Conservation (phyloP, 2,113 vertebrate species). For the Heloderma charlesbogerti region DNA sequence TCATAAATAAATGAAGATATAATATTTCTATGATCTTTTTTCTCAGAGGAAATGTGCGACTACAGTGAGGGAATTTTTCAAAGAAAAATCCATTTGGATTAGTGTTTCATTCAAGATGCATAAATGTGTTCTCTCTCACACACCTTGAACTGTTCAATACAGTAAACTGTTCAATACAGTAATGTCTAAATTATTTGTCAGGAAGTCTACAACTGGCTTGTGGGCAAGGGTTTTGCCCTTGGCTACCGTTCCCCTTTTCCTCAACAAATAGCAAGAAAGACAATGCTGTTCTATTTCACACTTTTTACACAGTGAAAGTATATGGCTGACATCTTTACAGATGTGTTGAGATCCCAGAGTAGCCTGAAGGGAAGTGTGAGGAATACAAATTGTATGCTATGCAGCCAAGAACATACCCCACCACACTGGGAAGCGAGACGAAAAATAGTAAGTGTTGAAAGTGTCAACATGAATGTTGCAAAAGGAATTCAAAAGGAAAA, state of each 20-base stretch:
- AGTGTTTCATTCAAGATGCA: background rate
- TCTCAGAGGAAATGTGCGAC: background rate
- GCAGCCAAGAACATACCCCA: background rate
- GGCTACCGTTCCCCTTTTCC: slow-evolving; percentile 56
- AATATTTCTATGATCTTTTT: background rate
- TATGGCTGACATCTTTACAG: background rate
- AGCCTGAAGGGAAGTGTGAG: background rate
- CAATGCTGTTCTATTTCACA: slow-evolving; percentile 25
- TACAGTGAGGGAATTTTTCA: background rate
- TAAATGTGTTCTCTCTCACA: slow-evolving; percentile 41
- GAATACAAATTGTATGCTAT: background rate
- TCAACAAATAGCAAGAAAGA: slow-evolving; percentile 33
- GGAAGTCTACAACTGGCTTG: slow-evolving; percentile 43
- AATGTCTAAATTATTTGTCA: slow-evolving; percentile 53
- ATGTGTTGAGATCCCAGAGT: slow-evolving; percentile 15
- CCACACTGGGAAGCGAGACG: background rate
- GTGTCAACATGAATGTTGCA: background rate
- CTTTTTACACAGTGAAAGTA: slow-evolving; percentile 21
- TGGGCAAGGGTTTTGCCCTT: slow-evolving; percentile 63
- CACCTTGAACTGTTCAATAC: slow-evolving; percentile 60
- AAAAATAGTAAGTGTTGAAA: background rate
- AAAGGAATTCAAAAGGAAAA: background rate
- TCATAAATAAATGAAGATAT: background rate
- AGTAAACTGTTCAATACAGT: slow-evolving; percentile 62
- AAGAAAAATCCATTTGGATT: background rate